Percentiles rank a stretch among this genome's conserved stretches.
Conservation (phyloP, 2,797 vertebrate genomes). For the Apogon hyalosoma region DNA sequence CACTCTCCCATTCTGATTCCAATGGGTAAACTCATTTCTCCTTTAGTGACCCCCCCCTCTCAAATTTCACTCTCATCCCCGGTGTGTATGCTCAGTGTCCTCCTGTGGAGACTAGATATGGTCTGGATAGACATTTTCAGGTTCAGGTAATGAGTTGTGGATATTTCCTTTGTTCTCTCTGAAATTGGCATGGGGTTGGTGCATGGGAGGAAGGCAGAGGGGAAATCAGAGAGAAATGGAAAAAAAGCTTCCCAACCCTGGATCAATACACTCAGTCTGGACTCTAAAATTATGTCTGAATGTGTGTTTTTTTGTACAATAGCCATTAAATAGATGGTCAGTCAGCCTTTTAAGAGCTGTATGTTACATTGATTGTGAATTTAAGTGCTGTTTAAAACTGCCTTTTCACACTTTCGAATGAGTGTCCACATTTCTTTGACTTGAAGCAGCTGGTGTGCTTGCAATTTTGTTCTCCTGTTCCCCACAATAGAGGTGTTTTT, state of each 20-base stretch:
- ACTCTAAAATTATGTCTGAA: slow-evolving; percentile 38
- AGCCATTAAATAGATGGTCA: slow-evolving; percentile 4
- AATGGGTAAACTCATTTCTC: slow-evolving; percentile 21
- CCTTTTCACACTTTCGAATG: neutral
- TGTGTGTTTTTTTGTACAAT: neutral
- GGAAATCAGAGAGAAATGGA: slow-evolving; percentile 9
- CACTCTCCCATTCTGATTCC: neutral
- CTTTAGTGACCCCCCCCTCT: slow-evolving; percentile 7
- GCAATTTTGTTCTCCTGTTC: neutral
- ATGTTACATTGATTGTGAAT: slow-evolving; percentile 29
- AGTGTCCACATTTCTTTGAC: neutral
- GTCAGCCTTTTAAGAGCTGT: slow-evolving; percentile 27
- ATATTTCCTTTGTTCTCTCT: slow-evolving; percentile 70
- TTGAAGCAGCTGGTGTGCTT: neutral
- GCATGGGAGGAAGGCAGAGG: slow-evolving; percentile 8
- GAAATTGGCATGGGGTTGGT: slow-evolving; percentile 24
- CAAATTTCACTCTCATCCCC: neutral
- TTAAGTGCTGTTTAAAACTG: neutral
- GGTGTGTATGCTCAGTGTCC: neutral
- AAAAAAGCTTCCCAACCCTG: slow-evolving; percentile 3
- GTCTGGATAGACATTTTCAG: neutral
- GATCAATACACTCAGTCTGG: slow-evolving; percentile 45
- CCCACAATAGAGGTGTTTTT: neutral
- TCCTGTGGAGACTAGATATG: neutral
- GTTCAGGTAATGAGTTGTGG: slow-evolving; percentile 1